A percentile compares a stretch with the other conserved stretches of the same genome.
Evolutionary conservation across 2,888 invertebrate genomes (phyloP).

Genomic region (Blera fallax): DNA sequence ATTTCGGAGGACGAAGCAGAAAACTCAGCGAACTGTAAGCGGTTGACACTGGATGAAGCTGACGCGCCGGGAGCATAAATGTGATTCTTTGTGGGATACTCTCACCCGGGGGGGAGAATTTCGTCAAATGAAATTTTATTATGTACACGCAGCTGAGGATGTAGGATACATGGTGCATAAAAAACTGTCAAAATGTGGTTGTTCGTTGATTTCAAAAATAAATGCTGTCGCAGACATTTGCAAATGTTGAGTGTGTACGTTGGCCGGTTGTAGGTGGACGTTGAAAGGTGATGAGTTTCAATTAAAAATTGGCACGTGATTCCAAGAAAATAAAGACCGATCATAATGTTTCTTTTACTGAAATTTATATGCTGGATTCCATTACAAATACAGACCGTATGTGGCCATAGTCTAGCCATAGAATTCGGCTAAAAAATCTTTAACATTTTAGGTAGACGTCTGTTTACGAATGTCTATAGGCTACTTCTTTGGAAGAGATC

Average conservation of each 20-base stretch:
- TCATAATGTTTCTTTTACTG: too few relatives aligned
- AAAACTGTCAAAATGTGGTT: not conserved
- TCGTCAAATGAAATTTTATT: conserved; percentile 18
- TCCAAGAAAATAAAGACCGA: too few relatives aligned
- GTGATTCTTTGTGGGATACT: not conserved
- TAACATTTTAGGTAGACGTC: too few relatives aligned
- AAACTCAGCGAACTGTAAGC: conserved; percentile 35
- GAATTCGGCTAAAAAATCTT: too few relatives aligned
- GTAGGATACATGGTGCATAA: not conserved
- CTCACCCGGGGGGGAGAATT: not conserved
- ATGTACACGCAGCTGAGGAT: not conserved
- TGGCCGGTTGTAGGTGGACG: too few relatives aligned
- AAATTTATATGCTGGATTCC: too few relatives aligned
- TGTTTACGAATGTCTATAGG: too few relatives aligned
- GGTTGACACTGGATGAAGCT: not conserved
- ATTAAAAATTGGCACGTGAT: too few relatives aligned
- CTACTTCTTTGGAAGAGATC: too few relatives aligned
- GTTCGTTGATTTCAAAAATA: not conserved
- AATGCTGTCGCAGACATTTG: not conserved
- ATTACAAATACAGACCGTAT: too few relatives aligned
- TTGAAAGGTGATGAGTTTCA: too few relatives aligned
- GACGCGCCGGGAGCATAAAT: not conserved
- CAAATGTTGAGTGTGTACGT: not conserved
- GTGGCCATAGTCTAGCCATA: too few relatives aligned
- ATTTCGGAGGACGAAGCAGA: conserved; percentile 19